Evolutionary conservation across 2,888 invertebrate species (phyloP).

Genomic region (Aphidius colemani): DNA sequence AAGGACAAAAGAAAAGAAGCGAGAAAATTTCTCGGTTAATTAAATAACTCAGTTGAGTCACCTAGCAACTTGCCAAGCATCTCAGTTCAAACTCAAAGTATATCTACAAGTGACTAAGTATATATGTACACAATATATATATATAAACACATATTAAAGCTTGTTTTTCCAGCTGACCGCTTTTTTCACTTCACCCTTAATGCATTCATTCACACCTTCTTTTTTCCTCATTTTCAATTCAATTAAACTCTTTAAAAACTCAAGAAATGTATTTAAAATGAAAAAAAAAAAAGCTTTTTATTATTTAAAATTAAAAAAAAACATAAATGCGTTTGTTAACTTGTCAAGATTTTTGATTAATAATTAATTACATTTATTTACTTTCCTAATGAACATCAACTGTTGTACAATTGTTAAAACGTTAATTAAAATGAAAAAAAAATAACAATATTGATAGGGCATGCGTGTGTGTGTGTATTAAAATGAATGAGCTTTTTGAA

Average conservation of each 20-base stretch:
- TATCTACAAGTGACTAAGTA: no score
- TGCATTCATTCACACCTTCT: conserved; percentile 26
- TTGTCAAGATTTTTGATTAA: no score
- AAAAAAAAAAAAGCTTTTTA: not conserved
- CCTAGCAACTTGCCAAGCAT: conserved; percentile 53
- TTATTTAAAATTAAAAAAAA: no score
- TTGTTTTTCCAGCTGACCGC: conserved; percentile 44
- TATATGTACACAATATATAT: not conserved
- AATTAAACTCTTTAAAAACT: conserved; percentile 50
- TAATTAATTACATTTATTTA: no score
- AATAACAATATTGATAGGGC: no score
- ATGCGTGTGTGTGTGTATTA: no score
- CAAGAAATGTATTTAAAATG: conserved; percentile 33
- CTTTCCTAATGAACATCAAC: no score
- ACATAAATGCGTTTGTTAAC: no score
- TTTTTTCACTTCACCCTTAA: conserved; percentile 22
- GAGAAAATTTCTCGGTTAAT: conserved; percentile 53
- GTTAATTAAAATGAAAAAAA: no score
- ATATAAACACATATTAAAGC: conserved; percentile 26
- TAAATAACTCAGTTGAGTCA: conserved; percentile 56
- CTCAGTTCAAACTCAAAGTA: conserved; percentile 21
- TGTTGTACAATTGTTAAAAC: no score
- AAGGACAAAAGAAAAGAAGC: conserved; percentile 24
- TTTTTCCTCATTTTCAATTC: conserved; percentile 50
- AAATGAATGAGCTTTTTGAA: no score